Evolutionary conservation across 2,113 vertebrate genomes (phyloP), one percentile per base, ranked within the genome.

Genomic region (Delphinus delphis): DNA sequence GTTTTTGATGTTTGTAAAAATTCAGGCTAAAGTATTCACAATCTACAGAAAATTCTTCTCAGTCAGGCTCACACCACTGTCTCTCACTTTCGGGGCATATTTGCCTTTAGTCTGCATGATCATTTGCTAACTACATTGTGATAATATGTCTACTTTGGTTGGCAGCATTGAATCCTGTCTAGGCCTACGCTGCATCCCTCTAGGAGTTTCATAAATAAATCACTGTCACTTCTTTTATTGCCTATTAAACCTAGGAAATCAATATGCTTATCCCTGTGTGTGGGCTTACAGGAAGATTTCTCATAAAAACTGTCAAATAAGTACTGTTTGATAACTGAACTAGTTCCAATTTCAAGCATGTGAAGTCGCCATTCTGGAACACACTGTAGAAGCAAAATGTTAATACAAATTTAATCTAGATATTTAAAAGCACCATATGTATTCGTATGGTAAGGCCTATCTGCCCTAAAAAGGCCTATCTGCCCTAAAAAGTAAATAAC

Each of bases 191-290:
- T 96, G 28, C 38, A 67, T 84, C 89, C 79, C 95, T 90, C n/a
- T 26, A 95, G 79, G 86, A 95, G 65, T 90, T 71, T 91, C 73
- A 76, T 80, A 97, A 95, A 95, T 93, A 97, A 97, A 97, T 97
- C 60, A 94, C 70, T 95, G 81, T 83, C 86, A 77, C 74, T 41
- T 97, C 50, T 80, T 67, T 76, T 63, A 68, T 77, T 83, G 77
- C 41, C 50, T 90, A 28, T 89, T 91, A 95, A 96, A 41, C 55
- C 26, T 63, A n/a, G 55, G 50, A 94, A 92, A 96, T 96, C 90
- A 97, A 91, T 87, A 95, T 71, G n/a, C 36, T 93, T 96, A 44
- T 84, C 26, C 88, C 33, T 38, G 5, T 82, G 10, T 95, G 28
- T 53, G 63, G 53, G 28, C 15, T 88, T 96, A 25, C 65, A 90